These are phyloP conservation scores for Oreocharis arfaki DNA, from an alignment of 2,113 vertebrate genomes.

Conservation along the genomic window DNA sequence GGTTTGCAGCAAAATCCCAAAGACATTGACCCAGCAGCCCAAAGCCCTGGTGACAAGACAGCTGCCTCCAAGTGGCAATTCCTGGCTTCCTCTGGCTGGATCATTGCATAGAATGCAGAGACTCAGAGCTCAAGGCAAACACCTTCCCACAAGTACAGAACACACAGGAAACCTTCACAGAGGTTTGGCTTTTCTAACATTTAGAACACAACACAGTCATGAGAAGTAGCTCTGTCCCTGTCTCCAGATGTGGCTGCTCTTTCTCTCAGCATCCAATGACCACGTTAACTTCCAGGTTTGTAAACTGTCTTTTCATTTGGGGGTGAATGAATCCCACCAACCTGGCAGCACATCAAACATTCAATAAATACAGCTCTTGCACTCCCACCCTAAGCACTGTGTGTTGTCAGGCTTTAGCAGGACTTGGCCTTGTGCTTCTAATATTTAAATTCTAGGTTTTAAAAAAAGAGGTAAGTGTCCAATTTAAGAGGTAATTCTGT, in stretches of 20 bases:
- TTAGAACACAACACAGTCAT: background rate
- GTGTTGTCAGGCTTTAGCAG: background rate
- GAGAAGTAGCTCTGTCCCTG: background rate
- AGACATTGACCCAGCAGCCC: too few relatives aligned
- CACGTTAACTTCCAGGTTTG: background rate
- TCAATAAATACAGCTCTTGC: background rate
- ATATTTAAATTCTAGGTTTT: background rate
- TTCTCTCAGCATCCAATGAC: background rate
- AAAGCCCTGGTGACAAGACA: background rate
- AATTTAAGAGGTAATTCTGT: background rate
- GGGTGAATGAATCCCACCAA: background rate
- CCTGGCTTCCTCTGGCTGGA: background rate
- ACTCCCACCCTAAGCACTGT: background rate
- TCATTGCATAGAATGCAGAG: background rate
- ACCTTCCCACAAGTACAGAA: background rate
- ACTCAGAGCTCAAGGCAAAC: background rate
- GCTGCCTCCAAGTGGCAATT: background rate
- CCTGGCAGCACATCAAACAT: background rate
- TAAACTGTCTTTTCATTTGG: background rate
- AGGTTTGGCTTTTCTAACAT: background rate
- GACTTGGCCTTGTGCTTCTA: background rate
- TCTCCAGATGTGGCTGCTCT: background rate
- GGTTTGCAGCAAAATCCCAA: background rate
- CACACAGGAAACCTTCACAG: background rate
- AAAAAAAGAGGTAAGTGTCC: background rate